phyloP scores from a whole-genome alignment of 2,797 vertebrate genomes.

The Enteromius radiatus region DNA sequence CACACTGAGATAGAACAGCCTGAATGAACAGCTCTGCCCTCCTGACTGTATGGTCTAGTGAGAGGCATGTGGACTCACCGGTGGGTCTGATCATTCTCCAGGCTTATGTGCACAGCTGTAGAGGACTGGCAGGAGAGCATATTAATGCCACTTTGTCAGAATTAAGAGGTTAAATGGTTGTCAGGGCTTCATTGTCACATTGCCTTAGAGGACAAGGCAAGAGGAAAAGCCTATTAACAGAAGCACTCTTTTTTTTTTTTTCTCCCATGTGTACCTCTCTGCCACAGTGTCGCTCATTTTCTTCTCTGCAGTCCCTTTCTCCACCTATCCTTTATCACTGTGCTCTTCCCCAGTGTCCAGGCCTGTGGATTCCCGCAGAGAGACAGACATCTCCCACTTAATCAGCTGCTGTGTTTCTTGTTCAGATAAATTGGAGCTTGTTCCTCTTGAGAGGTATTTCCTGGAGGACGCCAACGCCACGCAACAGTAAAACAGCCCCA shows the following conservation, averaged over 20 bases:
- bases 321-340: conserved; percentile 37
- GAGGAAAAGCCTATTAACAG: conserved; percentile 75
- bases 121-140: conserved; percentile 71
- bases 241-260: conserved; percentile 33
- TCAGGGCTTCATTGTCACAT: conserved; percentile 76
- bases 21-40: conserved; percentile 12
- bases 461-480: conserved; percentile 67
- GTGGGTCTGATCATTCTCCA: conserved; percentile 46
- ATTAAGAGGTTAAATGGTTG: conserved; percentile 68
- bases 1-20: conserved; percentile 4
- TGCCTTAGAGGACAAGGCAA: conserved; percentile 76
- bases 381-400: conserved; percentile 78
- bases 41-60: not conserved
- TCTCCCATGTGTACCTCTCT: conserved; percentile 66
- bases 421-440: conserved; percentile 82
- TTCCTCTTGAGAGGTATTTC: conserved; percentile 77
- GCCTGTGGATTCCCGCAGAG: conserved; percentile 59
- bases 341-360: conserved; percentile 63
- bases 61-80: not conserved
- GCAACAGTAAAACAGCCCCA: conserved; percentile 11
- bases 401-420: conserved; percentile 83
- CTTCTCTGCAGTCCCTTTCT: conserved; percentile 26
- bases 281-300: conserved; percentile 58
- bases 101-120: conserved; percentile 62
- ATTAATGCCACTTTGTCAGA: conserved; percentile 72